Evolutionary conservation across 2,888 invertebrate species (phyloP).

Genomic region (Drosophila aldrichi): DNA sequence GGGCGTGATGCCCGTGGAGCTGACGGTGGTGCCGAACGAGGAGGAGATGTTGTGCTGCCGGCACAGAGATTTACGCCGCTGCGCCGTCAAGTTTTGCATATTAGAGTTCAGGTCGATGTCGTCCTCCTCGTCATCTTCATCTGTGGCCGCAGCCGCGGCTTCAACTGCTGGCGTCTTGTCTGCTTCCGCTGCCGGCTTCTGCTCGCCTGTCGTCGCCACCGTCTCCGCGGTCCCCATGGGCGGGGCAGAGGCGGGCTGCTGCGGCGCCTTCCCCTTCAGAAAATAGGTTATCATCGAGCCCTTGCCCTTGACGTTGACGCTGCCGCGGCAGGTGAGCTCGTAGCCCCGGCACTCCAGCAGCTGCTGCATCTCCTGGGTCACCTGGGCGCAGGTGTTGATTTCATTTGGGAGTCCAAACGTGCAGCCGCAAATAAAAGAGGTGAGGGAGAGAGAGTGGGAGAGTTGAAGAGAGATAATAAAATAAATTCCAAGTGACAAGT

Average conservation of each 20-base stretch:
- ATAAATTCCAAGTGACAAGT: conserved; percentile 73
- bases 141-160: conserved; percentile 10
- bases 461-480: conserved; percentile 39
- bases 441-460: not conserved
- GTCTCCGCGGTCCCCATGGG: not conserved
- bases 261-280: conserved; percentile 78
- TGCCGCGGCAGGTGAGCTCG: conserved; percentile 93
- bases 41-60: conserved; percentile 85
- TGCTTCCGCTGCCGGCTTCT: not conserved
- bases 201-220: not conserved
- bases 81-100: conserved; percentile 83
- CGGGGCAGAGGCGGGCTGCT: not conserved
- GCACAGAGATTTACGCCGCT: conserved; percentile 84
- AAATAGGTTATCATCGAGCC: conserved; percentile 97
- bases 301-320: conserved; percentile 96
- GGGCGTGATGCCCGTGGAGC: conserved; percentile 83
- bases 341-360: conserved; percentile 92
- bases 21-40: conserved; percentile 83
- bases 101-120: conserved; percentile 84
- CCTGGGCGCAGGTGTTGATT: conserved; percentile 86
- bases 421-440: not conserved
- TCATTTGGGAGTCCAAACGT: conserved; percentile 18
- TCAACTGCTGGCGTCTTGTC: conserved; percentile 11
- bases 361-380: conserved; percentile 95
- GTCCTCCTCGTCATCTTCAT: conserved; percentile 74